Conservation (phyloP, 2,888 invertebrate species). For the Smittia aterrima region DNA sequence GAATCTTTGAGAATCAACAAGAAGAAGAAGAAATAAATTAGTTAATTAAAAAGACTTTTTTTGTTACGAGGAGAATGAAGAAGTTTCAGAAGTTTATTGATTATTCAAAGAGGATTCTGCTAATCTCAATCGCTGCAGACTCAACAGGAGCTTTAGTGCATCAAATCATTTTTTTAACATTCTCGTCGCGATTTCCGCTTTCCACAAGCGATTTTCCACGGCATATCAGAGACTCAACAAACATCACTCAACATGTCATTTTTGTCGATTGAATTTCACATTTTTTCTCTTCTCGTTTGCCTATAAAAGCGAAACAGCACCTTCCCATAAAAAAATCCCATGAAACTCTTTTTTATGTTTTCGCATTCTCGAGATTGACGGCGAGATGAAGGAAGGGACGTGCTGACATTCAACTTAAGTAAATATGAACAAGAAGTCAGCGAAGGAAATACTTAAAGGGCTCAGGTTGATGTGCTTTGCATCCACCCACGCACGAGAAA, state of each 20-base stretch:
- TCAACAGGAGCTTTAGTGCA: background rate
- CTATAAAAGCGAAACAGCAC: background rate
- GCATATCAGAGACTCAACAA: background rate
- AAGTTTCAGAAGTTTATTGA: background rate
- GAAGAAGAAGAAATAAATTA: background rate
- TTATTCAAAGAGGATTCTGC: background rate
- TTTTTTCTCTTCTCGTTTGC: background rate
- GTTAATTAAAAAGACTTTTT: background rate
- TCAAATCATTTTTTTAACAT: background rate
- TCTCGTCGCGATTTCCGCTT: background rate
- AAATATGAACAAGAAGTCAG: background rate
- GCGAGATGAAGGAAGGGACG: background rate
- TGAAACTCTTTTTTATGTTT: conserved; percentile 5
- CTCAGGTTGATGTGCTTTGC: background rate
- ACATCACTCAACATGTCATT: background rate
- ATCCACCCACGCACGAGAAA: background rate
- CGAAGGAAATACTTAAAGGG: background rate
- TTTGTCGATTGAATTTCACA: conserved; percentile 2
- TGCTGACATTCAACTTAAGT: conserved; percentile 19
- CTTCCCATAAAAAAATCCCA: conserved; percentile 3
- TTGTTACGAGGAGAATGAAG: background rate
- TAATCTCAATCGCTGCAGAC: background rate
- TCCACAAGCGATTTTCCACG: background rate
- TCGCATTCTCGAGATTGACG: background rate
- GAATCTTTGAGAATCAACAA: conserved; percentile 20